phyloP scores from a whole-genome alignment of 2,113 vertebrate species.

The Galeopterus variegatus region DNA sequence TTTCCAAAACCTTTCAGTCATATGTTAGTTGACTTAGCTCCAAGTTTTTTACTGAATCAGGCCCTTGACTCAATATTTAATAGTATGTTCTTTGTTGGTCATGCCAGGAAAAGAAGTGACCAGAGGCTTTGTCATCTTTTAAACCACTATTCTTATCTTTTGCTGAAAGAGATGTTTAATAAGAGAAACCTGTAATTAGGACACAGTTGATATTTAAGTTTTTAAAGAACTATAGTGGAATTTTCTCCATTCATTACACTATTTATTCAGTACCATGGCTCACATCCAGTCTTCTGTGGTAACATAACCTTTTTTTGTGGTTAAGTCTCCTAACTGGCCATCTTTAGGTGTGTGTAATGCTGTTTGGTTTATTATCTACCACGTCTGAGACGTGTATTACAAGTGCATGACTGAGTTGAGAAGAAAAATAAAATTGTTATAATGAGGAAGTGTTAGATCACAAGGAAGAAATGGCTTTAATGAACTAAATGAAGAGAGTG shows the following conservation, averaged over 20 bases:
- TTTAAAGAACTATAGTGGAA: constrained; percentile 40
- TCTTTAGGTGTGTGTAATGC: not conserved
- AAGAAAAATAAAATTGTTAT: constrained; percentile 59
- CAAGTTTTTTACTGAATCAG: constrained; percentile 69
- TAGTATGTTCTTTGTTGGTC: constrained; percentile 73
- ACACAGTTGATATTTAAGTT: constrained; percentile 56
- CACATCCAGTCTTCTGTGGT: not conserved
- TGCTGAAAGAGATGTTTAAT: constrained; percentile 63
- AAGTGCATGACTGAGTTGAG: constrained; percentile 8
- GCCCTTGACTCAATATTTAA: constrained; percentile 71
- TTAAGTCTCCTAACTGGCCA: not conserved
- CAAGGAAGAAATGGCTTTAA: constrained; percentile 26
- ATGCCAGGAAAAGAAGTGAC: constrained; percentile 60
- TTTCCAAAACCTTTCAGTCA: constrained; percentile 73
- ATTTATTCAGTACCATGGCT: not conserved
- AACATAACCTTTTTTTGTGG: not conserved
- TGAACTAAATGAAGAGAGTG: constrained; percentile 29
- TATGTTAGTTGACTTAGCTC: constrained; percentile 61
- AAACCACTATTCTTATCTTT: constrained; percentile 63
- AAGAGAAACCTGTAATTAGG: constrained; percentile 58
- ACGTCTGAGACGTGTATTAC: constrained; percentile 52
- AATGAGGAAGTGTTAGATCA: constrained; percentile 6
- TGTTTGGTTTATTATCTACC: not conserved
- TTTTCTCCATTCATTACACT: constrained; percentile 33
- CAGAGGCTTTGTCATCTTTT: constrained; percentile 59